These are phyloP conservation scores for Saimiri boliviensis DNA, from an alignment of 2,113 vertebrate genomes.

Conservation along the genomic window DNA sequence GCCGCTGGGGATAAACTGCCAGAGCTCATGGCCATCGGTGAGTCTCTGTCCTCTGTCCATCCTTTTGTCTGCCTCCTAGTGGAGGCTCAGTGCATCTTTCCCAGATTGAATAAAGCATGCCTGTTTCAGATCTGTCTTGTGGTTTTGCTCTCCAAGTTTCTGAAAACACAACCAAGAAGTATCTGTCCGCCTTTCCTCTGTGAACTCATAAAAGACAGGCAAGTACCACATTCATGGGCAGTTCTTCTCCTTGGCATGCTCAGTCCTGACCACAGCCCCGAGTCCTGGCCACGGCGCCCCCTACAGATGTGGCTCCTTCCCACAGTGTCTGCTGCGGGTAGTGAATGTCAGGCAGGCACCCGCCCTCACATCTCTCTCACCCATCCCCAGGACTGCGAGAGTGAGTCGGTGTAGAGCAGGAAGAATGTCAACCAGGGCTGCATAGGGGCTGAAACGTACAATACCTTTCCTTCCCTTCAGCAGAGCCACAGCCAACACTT, in stretches of 20 bases:
- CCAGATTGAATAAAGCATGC: neutral
- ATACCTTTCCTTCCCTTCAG: neutral
- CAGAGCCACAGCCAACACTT: neutral
- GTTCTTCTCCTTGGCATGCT: neutral
- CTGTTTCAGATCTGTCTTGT: neutral
- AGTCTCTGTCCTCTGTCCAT: neutral
- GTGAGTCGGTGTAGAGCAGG: neutral
- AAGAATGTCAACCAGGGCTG: neutral
- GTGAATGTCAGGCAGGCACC: neutral
- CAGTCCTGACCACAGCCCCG: neutral
- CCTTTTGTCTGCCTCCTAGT: neutral
- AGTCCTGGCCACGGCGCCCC: neutral
- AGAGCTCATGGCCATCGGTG: accelerated
- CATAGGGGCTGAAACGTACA: neutral
- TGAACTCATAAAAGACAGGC: neutral
- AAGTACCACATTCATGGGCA: neutral
- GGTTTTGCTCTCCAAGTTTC: neutral
- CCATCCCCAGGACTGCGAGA: neutral
- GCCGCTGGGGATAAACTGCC: neutral
- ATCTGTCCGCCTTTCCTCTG: neutral
- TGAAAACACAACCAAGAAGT: neutral
- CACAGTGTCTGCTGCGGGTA: neutral
- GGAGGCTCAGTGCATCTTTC: neutral
- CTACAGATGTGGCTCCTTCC: neutral
- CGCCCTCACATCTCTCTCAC: neutral